These are phyloP conservation scores for Muscidifurax raptorellus DNA, from an alignment of 1,140 invertebrate genomes.

Conservation along the genomic window DNA sequence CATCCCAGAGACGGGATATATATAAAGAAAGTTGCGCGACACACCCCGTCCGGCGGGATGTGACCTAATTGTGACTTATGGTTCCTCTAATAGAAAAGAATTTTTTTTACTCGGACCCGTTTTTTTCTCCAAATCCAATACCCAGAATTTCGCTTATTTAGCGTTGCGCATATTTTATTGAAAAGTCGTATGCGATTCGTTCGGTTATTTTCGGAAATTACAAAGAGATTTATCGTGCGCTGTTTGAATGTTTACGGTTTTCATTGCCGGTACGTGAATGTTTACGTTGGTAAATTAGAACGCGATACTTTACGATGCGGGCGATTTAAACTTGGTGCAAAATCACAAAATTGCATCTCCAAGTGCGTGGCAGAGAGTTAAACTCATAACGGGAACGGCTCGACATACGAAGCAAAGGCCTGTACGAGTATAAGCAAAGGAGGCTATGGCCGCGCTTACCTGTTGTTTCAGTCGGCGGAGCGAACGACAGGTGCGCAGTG, in stretches of 20 bases:
- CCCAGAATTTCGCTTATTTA: slow-evolving; percentile 44
- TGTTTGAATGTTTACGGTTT: background rate
- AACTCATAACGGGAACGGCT: background rate
- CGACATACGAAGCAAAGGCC: background rate
- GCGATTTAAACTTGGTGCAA: background rate
- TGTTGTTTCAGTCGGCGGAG: slow-evolving; percentile 65
- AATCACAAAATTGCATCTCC: background rate
- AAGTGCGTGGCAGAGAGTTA: background rate
- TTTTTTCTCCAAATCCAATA: slow-evolving; percentile 6
- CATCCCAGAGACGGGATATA: background rate
- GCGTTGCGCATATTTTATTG: slow-evolving; percentile 40
- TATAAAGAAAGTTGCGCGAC: slow-evolving; percentile 52
- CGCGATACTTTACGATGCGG: background rate
- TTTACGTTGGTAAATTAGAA: background rate
- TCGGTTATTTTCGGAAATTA: slow-evolving; percentile 32
- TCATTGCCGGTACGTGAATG: background rate
- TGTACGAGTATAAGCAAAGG: slow-evolving; percentile 6
- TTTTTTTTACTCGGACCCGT: slow-evolving; percentile 44
- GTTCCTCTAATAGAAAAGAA: slow-evolving; percentile 64
- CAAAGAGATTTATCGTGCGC: slow-evolving; percentile 21
- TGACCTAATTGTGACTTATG: slow-evolving; percentile 72
- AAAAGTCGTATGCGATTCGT: slow-evolving; percentile 35
- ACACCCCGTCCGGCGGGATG: slow-evolving; percentile 58
- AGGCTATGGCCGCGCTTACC: slow-evolving; percentile 54
- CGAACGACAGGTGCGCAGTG: slow-evolving; percentile 70